Evolutionary conservation across 2,797 vertebrate genomes (phyloP).

Genomic region (Gastrophryne carolinensis): DNA sequence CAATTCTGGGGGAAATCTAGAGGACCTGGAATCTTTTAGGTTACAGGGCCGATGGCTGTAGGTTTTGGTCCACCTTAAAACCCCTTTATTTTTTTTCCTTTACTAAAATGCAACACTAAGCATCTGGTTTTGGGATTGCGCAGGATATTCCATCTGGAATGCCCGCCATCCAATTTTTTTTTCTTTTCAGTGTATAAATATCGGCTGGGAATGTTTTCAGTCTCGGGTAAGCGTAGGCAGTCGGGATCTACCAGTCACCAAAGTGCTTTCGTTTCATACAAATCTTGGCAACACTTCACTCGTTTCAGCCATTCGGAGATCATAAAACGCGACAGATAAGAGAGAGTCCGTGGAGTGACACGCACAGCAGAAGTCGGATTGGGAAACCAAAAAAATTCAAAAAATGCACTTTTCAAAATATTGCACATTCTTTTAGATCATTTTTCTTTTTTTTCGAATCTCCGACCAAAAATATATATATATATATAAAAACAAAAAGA

Average conservation of each 20-base stretch:
- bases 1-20: too few relatives aligned
- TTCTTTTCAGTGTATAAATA: not conserved
- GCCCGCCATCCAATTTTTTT: not conserved
- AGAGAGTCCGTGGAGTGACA: not conserved
- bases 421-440: constrained; percentile 43
- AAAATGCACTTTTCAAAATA: constrained; percentile 40
- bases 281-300: not conserved
- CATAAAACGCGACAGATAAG: not conserved
- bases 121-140: not conserved
- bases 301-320: not conserved
- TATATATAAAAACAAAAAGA: constrained; percentile 6
- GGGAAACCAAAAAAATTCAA: constrained; percentile 6
- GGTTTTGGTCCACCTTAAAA: too few relatives aligned
- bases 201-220: not conserved
- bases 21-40: too few relatives aligned
- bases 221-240: not conserved
- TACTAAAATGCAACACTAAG: not conserved
- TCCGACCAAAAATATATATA: constrained; percentile 24
- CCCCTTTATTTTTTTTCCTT: too few relatives aligned
- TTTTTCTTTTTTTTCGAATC: not conserved
- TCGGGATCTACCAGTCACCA: not conserved
- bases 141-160: not conserved
- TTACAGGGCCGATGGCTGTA: too few relatives aligned
- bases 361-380: constrained; percentile 14
- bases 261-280: constrained; percentile 3